Conservation (phyloP, 2,113 vertebrate genomes). For the Promerops cafer region DNA sequence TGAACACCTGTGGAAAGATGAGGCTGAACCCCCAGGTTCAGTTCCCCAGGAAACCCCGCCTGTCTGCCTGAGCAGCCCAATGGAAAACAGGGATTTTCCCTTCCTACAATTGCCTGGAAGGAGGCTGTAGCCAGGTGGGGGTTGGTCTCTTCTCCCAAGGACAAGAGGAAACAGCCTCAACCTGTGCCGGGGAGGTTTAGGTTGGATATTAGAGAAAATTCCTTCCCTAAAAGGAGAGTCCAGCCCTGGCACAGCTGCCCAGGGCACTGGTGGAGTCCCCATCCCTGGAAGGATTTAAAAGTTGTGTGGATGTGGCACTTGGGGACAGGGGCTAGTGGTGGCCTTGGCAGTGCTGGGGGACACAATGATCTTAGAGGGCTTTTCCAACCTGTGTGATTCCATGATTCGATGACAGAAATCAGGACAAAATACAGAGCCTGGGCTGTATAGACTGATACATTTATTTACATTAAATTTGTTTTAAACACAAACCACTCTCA, state of each 20-base stretch:
- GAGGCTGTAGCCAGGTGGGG: not conserved
- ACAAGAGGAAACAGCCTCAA: not conserved
- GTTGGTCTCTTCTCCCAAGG: not conserved
- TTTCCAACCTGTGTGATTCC: not conserved
- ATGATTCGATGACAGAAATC: not conserved
- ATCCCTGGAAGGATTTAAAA: not conserved
- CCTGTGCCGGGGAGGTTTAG: not conserved
- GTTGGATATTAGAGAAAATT: not conserved
- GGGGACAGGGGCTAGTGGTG: not conserved
- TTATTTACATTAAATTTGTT: not conserved
- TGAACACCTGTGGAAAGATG: not conserved
- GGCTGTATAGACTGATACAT: not conserved
- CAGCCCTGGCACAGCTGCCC: not conserved
- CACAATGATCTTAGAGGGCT: not conserved
- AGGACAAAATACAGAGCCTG: not conserved
- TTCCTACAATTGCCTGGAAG: not conserved
- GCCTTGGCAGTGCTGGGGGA: not conserved
- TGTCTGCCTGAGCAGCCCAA: not conserved
- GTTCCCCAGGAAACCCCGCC: not conserved
- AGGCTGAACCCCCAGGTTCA: not conserved
- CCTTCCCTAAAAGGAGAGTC: not conserved
- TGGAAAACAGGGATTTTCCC: not conserved
- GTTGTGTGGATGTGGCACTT: not conserved
- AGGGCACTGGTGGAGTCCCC: not conserved
- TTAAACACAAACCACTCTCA: not conserved